A percentile compares a stretch with the other conserved stretches of the same genome.
phyloP scores from a whole-genome alignment of 2,113 vertebrate genomes.

The Castor canadensis region DNA sequence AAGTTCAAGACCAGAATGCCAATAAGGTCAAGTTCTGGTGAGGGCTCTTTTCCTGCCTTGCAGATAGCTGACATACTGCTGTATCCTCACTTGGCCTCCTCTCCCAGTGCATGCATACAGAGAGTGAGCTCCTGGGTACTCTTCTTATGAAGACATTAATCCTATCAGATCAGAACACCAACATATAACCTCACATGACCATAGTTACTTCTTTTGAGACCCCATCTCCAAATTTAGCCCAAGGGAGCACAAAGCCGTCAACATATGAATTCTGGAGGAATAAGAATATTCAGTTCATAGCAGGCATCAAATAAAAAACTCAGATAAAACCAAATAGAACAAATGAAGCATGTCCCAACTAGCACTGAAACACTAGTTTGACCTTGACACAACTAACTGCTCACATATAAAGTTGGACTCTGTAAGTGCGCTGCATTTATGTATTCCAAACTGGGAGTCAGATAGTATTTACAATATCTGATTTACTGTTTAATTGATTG shows the following conservation, averaged over 20 bases:
- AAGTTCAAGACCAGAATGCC: background rate
- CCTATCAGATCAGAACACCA: background rate
- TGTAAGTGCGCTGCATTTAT: background rate
- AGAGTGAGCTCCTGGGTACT: background rate
- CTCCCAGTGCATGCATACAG: background rate
- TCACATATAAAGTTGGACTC: background rate
- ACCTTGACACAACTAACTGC: background rate
- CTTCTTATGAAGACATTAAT: background rate
- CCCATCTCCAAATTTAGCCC: background rate
- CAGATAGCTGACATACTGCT: background rate
- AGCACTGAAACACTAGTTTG: background rate
- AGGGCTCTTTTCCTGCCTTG: background rate
- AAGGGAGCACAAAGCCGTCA: background rate
- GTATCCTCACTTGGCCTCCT: background rate
- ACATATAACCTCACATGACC: background rate
- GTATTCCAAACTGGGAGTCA: background rate
- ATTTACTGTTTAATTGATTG: slow-evolving; percentile 59
- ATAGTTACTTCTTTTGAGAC: background rate
- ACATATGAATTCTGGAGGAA: background rate
- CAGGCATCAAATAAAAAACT: background rate
- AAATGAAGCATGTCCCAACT: background rate
- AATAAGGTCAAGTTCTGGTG: background rate
- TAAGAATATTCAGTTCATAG: background rate
- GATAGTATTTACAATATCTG: slow-evolving; percentile 15
- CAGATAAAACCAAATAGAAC: background rate